These are phyloP conservation scores for Drosophila meridionalis DNA, from an alignment of 2,888 invertebrate species.

Conservation along the genomic window DNA sequence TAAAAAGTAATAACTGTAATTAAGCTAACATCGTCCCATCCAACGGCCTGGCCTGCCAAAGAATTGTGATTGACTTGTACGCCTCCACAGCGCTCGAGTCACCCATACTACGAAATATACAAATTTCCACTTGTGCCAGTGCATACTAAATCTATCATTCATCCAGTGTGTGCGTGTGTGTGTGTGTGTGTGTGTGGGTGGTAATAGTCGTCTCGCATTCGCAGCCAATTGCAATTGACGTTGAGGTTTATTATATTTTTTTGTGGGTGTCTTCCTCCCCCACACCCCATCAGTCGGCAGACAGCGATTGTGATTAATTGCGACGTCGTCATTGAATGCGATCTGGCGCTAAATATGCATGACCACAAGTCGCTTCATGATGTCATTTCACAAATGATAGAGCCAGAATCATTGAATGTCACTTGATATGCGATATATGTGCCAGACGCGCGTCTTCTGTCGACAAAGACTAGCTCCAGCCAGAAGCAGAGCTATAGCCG, in stretches of 20 bases:
- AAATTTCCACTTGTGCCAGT: constrained; percentile 55
- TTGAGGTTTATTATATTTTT: constrained; percentile 28
- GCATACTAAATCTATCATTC: constrained; percentile 43
- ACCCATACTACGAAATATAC: constrained; percentile 43
- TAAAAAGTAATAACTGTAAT: constrained; percentile 1
- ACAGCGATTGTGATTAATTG: constrained; percentile 75
- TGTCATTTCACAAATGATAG: constrained; percentile 57
- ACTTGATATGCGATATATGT: constrained; percentile 57
- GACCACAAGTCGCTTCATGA: constrained; percentile 59
- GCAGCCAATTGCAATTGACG: constrained; percentile 57
- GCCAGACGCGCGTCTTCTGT: constrained; percentile 40
- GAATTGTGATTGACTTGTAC: constrained; percentile 63
- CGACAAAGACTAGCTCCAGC: constrained; percentile 15
- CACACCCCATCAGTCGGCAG: constrained; percentile 1
- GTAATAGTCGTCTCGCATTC: constrained; percentile 34
- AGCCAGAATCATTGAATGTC: constrained; percentile 52
- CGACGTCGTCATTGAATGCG: constrained; percentile 73
- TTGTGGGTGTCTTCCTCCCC: neutral
- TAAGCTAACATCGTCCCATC: constrained; percentile 4
- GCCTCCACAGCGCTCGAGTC: constrained; percentile 36
- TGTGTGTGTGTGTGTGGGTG: constrained; percentile 48
- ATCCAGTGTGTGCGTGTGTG: constrained; percentile 42
- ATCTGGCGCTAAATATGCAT: constrained; percentile 68
- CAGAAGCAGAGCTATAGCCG: neutral
- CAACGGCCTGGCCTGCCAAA: constrained; percentile 19